These are phyloP conservation scores for Drosophila nr. perissopoda DNA, from an alignment of 2,888 invertebrate species.

Conservation along the genomic window DNA sequence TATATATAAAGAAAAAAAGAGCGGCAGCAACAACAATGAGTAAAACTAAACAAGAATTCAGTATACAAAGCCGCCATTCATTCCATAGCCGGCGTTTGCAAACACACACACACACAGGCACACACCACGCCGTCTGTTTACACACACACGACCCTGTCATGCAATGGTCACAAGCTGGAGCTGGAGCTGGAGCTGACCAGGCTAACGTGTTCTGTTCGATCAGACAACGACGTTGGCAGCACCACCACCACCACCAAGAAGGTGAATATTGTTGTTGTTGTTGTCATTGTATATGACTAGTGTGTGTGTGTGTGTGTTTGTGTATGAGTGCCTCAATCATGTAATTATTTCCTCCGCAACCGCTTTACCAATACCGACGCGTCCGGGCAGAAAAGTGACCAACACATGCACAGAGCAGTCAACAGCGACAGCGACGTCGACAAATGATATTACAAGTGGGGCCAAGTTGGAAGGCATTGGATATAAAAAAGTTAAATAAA, in stretches of 20 bases:
- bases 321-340: conserved; percentile 82
- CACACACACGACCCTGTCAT: conserved; percentile 56
- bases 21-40: conserved; percentile 40
- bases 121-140: conserved; percentile 15
- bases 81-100: conserved; percentile 63
- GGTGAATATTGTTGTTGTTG: conserved; percentile 25
- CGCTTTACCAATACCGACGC: conserved; percentile 60
- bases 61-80: conserved; percentile 75
- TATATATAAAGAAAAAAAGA: conserved; percentile 13
- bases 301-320: conserved; percentile 44
- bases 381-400: conserved; percentile 50
- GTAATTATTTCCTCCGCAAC: conserved; percentile 85
- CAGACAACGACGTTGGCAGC: conserved; percentile 63
- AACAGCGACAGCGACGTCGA: conserved; percentile 27
- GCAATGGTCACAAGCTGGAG: conserved; percentile 63
- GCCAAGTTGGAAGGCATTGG: conserved; percentile 40
- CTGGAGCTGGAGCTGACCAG: conserved; percentile 46
- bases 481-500: conserved; percentile 27
- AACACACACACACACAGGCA: conserved; percentile 37
- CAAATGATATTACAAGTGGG: conserved; percentile 64
- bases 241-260: conserved; percentile 41
- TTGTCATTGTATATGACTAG: conserved; percentile 52
- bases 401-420: conserved; percentile 42
- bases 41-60: conserved; percentile 60
- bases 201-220: conserved; percentile 77